Evolutionary conservation across 2,113 vertebrate species (phyloP).

Genomic region (Anhinga rufa): DNA sequence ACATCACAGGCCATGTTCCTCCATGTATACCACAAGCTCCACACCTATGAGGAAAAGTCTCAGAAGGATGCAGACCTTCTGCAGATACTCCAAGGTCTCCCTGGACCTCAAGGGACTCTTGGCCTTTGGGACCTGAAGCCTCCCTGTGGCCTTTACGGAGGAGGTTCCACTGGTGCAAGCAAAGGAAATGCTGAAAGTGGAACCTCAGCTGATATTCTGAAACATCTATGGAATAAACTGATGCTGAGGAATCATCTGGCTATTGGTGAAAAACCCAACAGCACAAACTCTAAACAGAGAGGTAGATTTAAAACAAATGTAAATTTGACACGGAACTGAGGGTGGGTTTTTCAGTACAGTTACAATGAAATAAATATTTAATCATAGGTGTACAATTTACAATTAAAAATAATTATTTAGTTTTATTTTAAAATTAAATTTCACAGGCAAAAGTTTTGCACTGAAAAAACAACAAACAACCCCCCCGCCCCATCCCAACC

Average conservation of each 20-base stretch:
- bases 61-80: neutral
- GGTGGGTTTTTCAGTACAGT: fast-evolving
- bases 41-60: too few relatives aligned
- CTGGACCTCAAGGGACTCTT: neutral
- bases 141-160: neutral
- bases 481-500: neutral
- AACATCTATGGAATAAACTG: neutral
- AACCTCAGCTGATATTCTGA: neutral
- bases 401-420: too few relatives aligned
- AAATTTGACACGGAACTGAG: neutral
- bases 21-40: neutral
- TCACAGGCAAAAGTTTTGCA: neutral
- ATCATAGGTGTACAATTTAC: neutral
- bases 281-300: neutral
- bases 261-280: neutral
- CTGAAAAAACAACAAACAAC: neutral
- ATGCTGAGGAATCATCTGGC: neutral
- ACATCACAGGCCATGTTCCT: fast-evolving
- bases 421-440: neutral
- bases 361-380: neutral
- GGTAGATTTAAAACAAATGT: neutral
- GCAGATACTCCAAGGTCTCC: neutral
- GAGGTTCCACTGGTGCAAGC: neutral
- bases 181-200: neutral
- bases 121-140: neutral